phyloP scores from a whole-genome alignment of 2,888 invertebrate genomes.

The Prosopocoilus inquinatus region DNA sequence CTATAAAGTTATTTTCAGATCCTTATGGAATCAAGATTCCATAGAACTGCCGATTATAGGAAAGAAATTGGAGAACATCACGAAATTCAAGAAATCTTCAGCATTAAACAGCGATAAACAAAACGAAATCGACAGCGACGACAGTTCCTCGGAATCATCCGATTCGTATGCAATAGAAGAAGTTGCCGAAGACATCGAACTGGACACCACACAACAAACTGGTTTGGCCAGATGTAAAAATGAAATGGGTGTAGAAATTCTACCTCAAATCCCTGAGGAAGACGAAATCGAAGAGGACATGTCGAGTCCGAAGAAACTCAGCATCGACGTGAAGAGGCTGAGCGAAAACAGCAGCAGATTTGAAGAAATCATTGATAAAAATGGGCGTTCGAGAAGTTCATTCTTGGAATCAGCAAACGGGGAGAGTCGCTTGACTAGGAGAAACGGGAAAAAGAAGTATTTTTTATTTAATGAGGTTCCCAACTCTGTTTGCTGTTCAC shows the following conservation, averaged over 20 bases:
- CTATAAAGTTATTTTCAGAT: constrained; percentile 3
- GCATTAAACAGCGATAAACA: constrained; percentile 3
- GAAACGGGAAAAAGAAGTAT: background rate
- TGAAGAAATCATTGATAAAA: constrained; percentile 53
- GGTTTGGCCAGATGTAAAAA: constrained; percentile 38
- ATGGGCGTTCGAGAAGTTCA: constrained; percentile 39
- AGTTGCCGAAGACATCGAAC: constrained; percentile 12
- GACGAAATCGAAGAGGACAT: constrained; percentile 42
- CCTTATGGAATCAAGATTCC: constrained; percentile 13
- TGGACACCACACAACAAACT: background rate
- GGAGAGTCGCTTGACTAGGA: background rate
- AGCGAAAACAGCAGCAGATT: constrained; percentile 55
- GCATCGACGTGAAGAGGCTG: constrained; percentile 54
- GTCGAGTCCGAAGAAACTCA: constrained; percentile 47
- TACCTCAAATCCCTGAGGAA: constrained; percentile 58
- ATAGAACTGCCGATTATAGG: constrained; percentile 18
- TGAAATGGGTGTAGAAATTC: constrained; percentile 54
- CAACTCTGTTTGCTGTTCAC: constrained; percentile 14
- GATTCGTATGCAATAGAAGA: constrained; percentile 17
- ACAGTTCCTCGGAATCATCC: constrained; percentile 12
- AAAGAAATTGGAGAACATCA: constrained; percentile 6
- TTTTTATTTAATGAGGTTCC: constrained; percentile 5
- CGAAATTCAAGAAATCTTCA: background rate
- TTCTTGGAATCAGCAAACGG: constrained; percentile 11
- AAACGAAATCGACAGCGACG: constrained; percentile 10